A percentile compares a stretch with the other conserved stretches of the same genome.
phyloP scores from a whole-genome alignment of 2,888 invertebrate genomes.

The Anoncus sp. region DNA sequence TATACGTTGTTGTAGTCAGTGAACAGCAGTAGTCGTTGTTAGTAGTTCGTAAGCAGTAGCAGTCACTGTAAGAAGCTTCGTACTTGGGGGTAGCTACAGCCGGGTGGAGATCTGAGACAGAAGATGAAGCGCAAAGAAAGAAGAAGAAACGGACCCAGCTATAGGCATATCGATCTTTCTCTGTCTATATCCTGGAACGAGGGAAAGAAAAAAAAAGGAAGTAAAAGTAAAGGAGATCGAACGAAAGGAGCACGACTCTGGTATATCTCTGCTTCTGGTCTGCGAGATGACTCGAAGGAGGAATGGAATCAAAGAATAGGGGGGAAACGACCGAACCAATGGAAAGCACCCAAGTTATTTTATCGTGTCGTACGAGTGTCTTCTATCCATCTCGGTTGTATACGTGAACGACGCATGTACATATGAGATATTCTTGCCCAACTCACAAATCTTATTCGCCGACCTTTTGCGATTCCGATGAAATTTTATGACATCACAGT shows the following conservation, averaged over 20 bases:
- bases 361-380: constrained; percentile 38
- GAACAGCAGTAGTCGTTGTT: background rate
- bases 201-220: constrained; percentile 5
- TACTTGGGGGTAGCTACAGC: constrained; percentile 9
- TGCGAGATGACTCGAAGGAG: constrained; percentile 20
- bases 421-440: background rate
- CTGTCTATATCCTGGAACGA: constrained; percentile 15
- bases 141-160: constrained; percentile 37
- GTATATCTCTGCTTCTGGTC: constrained; percentile 22
- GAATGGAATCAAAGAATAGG: constrained; percentile 11
- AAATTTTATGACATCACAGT: too few relatives aligned
- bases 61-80: constrained; percentile 15
- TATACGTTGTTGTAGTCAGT: constrained; percentile 9
- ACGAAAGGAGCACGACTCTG: constrained; percentile 39
- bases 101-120: constrained; percentile 38
- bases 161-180: constrained; percentile 41
- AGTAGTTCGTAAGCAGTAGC: constrained; percentile 24
- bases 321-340: constrained; percentile 24
- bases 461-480: too few relatives aligned
- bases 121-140: constrained; percentile 43
- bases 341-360: constrained; percentile 41
- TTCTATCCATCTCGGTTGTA: constrained; percentile 30
- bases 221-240: constrained; percentile 14
- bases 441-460: too few relatives aligned
- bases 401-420: background rate